Percentiles rank a stretch among this genome's conserved stretches.
Evolutionary conservation across 1,140 invertebrate genomes (phyloP).

Genomic region (Daktulosphaira vitifoliae): DNA sequence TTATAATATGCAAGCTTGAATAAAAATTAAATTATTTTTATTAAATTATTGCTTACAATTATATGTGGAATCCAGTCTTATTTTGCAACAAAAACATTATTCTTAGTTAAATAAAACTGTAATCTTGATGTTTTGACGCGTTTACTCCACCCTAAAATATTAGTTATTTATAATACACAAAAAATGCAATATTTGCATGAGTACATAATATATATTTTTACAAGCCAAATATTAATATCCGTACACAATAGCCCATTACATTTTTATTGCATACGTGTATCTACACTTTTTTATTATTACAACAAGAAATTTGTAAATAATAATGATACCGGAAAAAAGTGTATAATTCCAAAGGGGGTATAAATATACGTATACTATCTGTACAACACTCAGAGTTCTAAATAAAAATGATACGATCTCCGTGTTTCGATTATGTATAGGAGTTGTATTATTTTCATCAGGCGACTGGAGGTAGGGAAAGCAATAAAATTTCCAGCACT

Average conservation of each 20-base stretch:
- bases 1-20: too few species aligned
- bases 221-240: too few species aligned
- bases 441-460: conserved; percentile 22
- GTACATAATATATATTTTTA: too few species aligned
- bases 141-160: too few species aligned
- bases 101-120: too few species aligned
- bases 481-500: conserved; percentile 25
- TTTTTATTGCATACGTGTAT: conserved; percentile 29
- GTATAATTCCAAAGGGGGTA: conserved; percentile 1
- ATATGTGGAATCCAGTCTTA: too few species aligned
- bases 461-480: not conserved
- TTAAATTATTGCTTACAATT: too few species aligned
- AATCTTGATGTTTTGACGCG: too few species aligned
- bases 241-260: not conserved
- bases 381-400: not conserved
- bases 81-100: too few species aligned
- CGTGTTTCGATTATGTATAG: conserved; percentile 25
- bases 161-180: conserved; percentile 10
- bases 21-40: too few species aligned
- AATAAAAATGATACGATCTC: conserved; percentile 32
- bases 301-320: conserved; percentile 32
- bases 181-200: conserved; percentile 1
- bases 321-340: conserved; percentile 4
- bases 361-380: not conserved
- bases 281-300: conserved; percentile 11